Evolutionary conservation across 2,888 invertebrate species (phyloP), one percentile per base, ranked within the genome.

Genomic region (Ernsta delagoae): DNA sequence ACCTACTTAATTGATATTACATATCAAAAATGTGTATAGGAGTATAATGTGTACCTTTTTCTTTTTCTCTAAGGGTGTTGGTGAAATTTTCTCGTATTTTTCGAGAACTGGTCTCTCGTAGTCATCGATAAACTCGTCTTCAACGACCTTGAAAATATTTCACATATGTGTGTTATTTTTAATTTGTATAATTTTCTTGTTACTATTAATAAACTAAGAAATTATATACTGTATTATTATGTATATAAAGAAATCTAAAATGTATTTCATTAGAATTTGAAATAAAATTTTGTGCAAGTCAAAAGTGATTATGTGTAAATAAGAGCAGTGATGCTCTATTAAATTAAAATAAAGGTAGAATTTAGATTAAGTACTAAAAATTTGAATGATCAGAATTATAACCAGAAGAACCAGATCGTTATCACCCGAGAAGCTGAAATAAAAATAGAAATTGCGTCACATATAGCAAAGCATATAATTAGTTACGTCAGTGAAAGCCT

Each of bases 101-200:
- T 96, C 96, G 82, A 96, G 91, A 63, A 95, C 95, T 2, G 96
- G 95, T 79, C 96, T 94, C 84, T 97, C 97, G 87, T 97, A 97
- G 92, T 97, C 97, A 64, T 96, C 96, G 81, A 92, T 90, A 82
- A 94, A 93, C 81, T 94, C 93, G 84, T 31, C 43, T 43, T 43
- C 43, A 43, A 43, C 43, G 43, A 43, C 43, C 43, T 43, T 43
- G 9, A 43, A 43, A 43, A 43, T 43, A 43, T 43, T 8, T 8
- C 41, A 43, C 31, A 31, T 31, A 31, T 3, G 4, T 31, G 31
- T 31, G 31, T 31, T 31, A 31, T 4, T 31, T 31, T 31, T 31
- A 31, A 31, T 3, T 31, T 31, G 31, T 31, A 31, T 31, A 31
- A 31, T 31, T 31, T 31, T 43, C 43, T 9, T 43, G 43, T 41